phyloP scores from a whole-genome alignment of 1,140 invertebrate genomes.

The Prorops nasuta region DNA sequence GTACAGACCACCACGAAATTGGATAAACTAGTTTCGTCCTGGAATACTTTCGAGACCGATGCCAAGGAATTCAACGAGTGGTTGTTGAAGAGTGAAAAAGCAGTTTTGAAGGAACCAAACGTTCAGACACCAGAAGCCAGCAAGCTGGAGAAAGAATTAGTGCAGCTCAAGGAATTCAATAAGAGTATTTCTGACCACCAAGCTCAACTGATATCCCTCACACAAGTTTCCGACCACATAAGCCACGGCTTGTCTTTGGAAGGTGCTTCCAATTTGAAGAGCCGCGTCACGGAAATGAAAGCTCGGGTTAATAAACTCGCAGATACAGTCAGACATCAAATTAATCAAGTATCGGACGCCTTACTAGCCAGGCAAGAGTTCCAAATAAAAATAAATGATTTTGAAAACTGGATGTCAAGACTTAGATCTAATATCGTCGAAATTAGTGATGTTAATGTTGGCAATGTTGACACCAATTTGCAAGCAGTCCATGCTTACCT shows the following conservation, averaged over 20 bases:
- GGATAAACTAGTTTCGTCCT: constrained; percentile 75
- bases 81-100: constrained; percentile 68
- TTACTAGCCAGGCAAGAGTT: constrained; percentile 82
- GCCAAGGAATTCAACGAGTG: constrained; percentile 70
- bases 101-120: constrained; percentile 56
- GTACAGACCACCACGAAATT: constrained; percentile 73
- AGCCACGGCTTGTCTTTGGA: constrained; percentile 74
- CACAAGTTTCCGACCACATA: constrained; percentile 76
- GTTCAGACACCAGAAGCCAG: constrained; percentile 67
- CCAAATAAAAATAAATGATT: constrained; percentile 74
- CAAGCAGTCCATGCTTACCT: constrained; percentile 75
- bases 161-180: constrained; percentile 72
- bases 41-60: constrained; percentile 77
- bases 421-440: constrained; percentile 72
- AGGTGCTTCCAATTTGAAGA: constrained; percentile 70
- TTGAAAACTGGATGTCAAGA: constrained; percentile 82
- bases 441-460: constrained; percentile 76
- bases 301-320: constrained; percentile 67
- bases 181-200: constrained; percentile 81
- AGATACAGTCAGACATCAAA: constrained; percentile 70
- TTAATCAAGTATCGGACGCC: constrained; percentile 77
- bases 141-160: constrained; percentile 71
- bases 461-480: constrained; percentile 75
- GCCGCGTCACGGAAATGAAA: constrained; percentile 72
- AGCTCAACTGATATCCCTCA: constrained; percentile 74